Base-by-base conservation (phyloP, 2,113 vertebrate species). In the Tenebrosternarchus preto region DNA sequence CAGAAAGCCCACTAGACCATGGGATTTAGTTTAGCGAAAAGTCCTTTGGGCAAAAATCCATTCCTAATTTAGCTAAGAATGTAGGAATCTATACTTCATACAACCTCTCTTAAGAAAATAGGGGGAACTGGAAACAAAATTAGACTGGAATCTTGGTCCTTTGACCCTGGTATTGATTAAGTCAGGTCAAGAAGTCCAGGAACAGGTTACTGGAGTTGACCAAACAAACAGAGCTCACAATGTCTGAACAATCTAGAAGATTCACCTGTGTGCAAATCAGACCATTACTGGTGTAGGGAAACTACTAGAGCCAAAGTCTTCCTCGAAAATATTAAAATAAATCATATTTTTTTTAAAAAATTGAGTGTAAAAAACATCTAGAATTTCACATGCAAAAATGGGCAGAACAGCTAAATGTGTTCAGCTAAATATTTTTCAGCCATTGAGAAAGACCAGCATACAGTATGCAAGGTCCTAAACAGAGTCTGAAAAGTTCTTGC, bases 81-180 rank as follows among this genome's bases (percentile, higher is more conserved):
- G 82, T 61, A 77, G 39, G 76, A 76, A 86, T 84, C 80, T 80
- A 88, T 55, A 79, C 88, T 83, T 75, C 86, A 85, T 80, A 83
- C 69, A 66, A 68, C 24, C 57, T 66, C 29, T 68, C 76, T 82
- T 70, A 53, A 61, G 50, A 66, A 66, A 66, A 60, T 29, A 53
- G 53, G 22, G 66, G 64, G 82, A 85, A 85, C 83, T 83, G 77
- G 85, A 83, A 86, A 85, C 56, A 81, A 85, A 87, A 84, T 87
- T 73, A 86, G 72, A 73, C 68, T 79, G 76, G 25, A 53, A 60
- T 87, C 86, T 22, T 66, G 50, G 71, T 36, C 77, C 67, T 81
- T 67, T 77, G 86, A 88, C 84, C 80, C 78, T 83, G 56, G 31
- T 80, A 89, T 83, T 83, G 85, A 85, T 82, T 84, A 56, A 80